These are phyloP conservation scores for Megaceryle alcyon DNA, from an alignment of 2,797 vertebrate species.

Conservation along the genomic window DNA sequence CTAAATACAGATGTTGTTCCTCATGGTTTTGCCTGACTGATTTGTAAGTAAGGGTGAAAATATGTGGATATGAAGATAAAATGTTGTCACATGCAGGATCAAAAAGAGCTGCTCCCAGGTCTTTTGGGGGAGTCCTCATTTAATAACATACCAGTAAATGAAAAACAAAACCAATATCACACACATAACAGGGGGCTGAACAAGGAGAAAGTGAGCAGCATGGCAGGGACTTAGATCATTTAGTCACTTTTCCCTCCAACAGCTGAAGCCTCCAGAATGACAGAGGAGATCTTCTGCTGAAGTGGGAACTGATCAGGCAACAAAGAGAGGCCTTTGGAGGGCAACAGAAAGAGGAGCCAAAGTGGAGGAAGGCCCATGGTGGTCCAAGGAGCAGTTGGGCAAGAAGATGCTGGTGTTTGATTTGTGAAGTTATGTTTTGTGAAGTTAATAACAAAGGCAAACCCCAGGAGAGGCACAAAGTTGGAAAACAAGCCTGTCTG, in stretches of 20 bases:
- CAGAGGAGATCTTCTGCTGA: neutral
- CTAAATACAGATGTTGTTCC: neutral
- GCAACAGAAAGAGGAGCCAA: neutral
- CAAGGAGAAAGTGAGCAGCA: neutral
- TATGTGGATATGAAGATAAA: neutral
- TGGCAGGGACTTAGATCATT: neutral
- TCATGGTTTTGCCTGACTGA: neutral
- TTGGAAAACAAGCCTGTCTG: neutral
- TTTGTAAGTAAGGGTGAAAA: neutral
- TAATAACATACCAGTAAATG: neutral
- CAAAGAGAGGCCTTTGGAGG: neutral
- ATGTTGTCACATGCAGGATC: neutral
- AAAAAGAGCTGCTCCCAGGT: neutral
- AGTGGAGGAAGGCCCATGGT: neutral
- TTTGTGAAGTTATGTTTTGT: neutral
- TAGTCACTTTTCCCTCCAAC: neutral
- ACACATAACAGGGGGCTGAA: neutral
- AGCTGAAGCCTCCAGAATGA: neutral
- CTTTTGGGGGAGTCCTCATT: neutral
- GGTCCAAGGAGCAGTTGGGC: neutral
- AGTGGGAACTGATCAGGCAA: neutral
- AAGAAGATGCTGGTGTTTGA: neutral
- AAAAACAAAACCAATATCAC: rapidly evolving
- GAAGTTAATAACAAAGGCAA: neutral
- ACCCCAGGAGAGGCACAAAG: neutral